Base-by-base conservation (phyloP, 2,888 invertebrate genomes). In the Charanyca ferruginea region DNA sequence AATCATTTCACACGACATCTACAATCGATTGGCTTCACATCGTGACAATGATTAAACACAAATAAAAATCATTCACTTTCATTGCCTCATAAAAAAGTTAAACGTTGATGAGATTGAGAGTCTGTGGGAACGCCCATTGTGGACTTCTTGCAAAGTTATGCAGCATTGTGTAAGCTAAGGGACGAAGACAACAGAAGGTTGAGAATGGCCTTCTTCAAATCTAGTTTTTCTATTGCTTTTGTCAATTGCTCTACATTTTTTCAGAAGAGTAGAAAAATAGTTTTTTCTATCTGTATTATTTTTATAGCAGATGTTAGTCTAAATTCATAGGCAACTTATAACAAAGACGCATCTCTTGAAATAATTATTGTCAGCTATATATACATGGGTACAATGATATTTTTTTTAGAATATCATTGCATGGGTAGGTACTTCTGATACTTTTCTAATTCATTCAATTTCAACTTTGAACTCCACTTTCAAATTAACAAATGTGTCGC, bases 31-130 rank as follows among this genome's bases (percentile, higher is more conserved):
- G 62, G 62, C 72, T 79, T 79, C 79, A 79, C 84, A 81, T 74
- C 70, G 71, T 54, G 60, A 78, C 72, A 77, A 75, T 80, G 72
- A 83, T 81, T 76, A n/a, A n/a, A n/a, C n/a, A 65, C 35, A 52
- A 35, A 77, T 70, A 79, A 81, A 84, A 83, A 80, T 73, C 53
- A 60, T 68, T 87, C 81, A 83, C 88, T 87, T 88, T 87, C 88
- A 83, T 85, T 84, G 66, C 74, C 71, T 66, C 66, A 72, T 69
- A 64, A 77, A 83, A 82, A 83, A 79, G 65, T 51, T 53, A 38
- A 28, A 68, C 69, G 54, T 57, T 73, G 66, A 66, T 66, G 66
- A 71, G 53, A 53, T 76, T 71, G 9, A 65, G 45, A 58, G 61
- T 71, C 66, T 68, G 55, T 60, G 69, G 64, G 72, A 75, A 49